Percentiles rank a stretch among this genome's conserved stretches.
Evolutionary conservation across 2,888 invertebrate species (phyloP).

Genomic region (Ceriagrion tenellum): DNA sequence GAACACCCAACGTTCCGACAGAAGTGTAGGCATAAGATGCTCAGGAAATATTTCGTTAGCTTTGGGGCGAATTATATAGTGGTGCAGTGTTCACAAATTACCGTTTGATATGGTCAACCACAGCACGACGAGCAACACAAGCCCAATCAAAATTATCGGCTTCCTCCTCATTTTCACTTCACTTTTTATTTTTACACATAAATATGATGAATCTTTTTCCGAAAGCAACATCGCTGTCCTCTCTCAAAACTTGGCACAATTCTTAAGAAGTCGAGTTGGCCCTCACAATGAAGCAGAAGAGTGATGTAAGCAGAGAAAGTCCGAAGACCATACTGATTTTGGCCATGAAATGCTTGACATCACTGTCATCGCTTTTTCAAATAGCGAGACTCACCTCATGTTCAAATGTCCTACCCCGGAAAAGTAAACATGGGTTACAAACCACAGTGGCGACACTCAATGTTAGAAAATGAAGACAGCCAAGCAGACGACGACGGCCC

Average conservation of each 20-base stretch:
- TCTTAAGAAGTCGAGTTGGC: background rate
- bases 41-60: background rate
- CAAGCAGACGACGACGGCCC: too few species aligned
- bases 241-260: background rate
- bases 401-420: background rate
- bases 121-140: background rate
- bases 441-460: too few species aligned
- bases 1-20: background rate
- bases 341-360: slow-evolving; percentile 22
- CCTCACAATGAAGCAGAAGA: background rate
- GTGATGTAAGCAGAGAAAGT: slow-evolving; percentile 28
- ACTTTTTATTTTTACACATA: background rate
- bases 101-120: slow-evolving; percentile 44
- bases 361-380: slow-evolving; percentile 13
- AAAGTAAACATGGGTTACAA: too few species aligned
- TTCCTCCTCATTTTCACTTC: slow-evolving; percentile 51
- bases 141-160: background rate
- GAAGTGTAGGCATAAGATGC: background rate
- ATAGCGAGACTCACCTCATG: background rate
- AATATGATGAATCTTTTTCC: background rate
- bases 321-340: slow-evolving; percentile 13
- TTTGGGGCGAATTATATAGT: too few species aligned
- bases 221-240: background rate
- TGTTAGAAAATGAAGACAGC: too few species aligned
- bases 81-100: background rate